Evolutionary conservation across 2,888 invertebrate genomes (phyloP), one percentile per base, ranked within the genome.

Genomic region (Thumatha senex): DNA sequence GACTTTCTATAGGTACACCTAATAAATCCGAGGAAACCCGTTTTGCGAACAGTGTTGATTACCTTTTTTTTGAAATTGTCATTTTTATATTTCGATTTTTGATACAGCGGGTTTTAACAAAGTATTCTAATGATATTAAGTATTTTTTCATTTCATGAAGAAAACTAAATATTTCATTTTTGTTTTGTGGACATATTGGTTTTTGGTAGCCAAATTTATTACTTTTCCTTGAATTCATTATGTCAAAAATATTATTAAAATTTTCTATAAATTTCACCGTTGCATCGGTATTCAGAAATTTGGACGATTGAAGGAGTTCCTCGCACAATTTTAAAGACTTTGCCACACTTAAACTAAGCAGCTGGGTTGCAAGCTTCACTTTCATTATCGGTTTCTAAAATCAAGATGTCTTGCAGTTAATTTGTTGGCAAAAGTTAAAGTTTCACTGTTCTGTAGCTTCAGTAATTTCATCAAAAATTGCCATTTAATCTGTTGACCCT

Each of bases 401-500:
- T 40, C 13, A 18, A 59, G 38, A 35, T 56, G 54, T 14, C 49
- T 44, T 43, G 40, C 30, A 18, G 51, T 42, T 12, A 56, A 38
- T 31, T 49, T 46, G 43, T 58, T 55, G 30, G 56, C 56, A 24
- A 59, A 41, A 49, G 54, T 48, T 11, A 56, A 40, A 18, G 44
- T 33, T 31, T 40, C 31, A 49, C 41, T 31, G 41, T 47, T 47
- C 54, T 59, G 56, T 11, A 59, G 39, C 14, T 39, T 31, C 7
- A 24, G 5, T 24, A 24, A 24, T 4, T 24, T 5, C 2, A 24
- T 24, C 5, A 24, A 24, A 24, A 24, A 24, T 5, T 24, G 18
- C 18, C 18, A 24, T 24, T 24, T 24, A 5, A 24, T 24, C 5
- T 38, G 34, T 13, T 46, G 24, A 40, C 46, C 39, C 46, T 51